phyloP scores from a whole-genome alignment of 2,797 vertebrate species.

The Cyprinodon diabolis region DNA sequence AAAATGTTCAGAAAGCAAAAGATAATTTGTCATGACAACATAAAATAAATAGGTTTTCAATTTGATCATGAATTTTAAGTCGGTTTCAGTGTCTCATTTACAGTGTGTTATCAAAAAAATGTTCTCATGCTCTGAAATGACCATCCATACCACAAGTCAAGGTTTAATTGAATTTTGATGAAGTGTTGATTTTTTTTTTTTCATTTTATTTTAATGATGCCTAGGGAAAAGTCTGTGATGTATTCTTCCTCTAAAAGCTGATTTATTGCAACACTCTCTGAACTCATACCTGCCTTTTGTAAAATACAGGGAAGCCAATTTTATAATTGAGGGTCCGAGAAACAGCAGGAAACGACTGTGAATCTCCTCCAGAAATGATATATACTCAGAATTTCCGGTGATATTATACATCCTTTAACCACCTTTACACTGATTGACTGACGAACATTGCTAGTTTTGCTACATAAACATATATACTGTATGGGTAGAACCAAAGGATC shows the following conservation, averaged over 20 bases:
- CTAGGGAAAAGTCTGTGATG: conserved; percentile 32
- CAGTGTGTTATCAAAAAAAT: neutral
- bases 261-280: conserved; percentile 28
- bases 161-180: conserved; percentile 35
- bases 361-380: neutral
- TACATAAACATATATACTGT: too few species aligned
- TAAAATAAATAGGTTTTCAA: neutral
- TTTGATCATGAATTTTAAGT: neutral
- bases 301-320: neutral
- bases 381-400: neutral
- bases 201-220: conserved; percentile 25
- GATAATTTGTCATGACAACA: neutral
- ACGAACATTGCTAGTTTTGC: neutral
- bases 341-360: neutral
- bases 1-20: neutral
- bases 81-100: neutral
- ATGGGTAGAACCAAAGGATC: neutral
- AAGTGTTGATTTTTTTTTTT: conserved; percentile 29
- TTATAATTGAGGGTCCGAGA: neutral
- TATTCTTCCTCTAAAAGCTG: conserved; percentile 16
- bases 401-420: neutral
- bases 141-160: conserved; percentile 37
- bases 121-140: neutral
- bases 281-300: conserved; percentile 1
- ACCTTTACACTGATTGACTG: neutral